Percentiles rank a stretch among this genome's conserved stretches.
phyloP scores from a whole-genome alignment of 2,888 invertebrate genomes.

The Chironomus riparius region DNA sequence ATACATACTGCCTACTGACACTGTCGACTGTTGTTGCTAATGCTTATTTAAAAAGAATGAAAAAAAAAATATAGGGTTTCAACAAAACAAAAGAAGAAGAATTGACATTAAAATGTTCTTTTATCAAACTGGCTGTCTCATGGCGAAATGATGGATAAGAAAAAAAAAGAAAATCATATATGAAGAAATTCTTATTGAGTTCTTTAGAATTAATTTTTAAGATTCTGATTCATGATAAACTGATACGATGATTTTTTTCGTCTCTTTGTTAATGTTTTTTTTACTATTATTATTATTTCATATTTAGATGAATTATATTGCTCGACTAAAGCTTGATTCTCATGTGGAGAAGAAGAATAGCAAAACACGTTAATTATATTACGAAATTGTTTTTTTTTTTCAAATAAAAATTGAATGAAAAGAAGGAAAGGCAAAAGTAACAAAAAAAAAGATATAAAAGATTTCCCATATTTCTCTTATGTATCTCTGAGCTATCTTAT shows the following conservation, averaged over 20 bases:
- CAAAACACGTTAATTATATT: no score
- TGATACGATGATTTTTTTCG: neutral
- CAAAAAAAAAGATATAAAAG: neutral
- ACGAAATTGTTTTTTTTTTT: no score
- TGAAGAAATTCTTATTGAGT: neutral
- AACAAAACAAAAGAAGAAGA: neutral
- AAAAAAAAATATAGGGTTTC: neutral
- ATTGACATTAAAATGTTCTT: neutral
- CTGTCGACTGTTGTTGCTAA: conserved; percentile 27
- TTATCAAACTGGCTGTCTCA: conserved; percentile 16
- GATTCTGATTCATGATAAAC: neutral
- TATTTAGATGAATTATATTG: neutral
- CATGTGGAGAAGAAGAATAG: no score
- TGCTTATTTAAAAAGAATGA: conserved; percentile 1
- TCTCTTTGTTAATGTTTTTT: neutral
- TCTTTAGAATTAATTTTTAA: neutral
- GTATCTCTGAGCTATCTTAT: neutral
- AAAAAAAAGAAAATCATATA: neutral
- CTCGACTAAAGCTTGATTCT: no score
- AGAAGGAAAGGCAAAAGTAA: no score
- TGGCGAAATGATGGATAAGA: conserved; percentile 11
- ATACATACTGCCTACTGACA: conserved; percentile 25
- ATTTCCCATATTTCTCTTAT: neutral
- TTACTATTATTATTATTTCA: neutral
- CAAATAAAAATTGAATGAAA: no score